Conservation (phyloP, 2,888 invertebrate genomes). For the Hypena proboscidalis region DNA sequence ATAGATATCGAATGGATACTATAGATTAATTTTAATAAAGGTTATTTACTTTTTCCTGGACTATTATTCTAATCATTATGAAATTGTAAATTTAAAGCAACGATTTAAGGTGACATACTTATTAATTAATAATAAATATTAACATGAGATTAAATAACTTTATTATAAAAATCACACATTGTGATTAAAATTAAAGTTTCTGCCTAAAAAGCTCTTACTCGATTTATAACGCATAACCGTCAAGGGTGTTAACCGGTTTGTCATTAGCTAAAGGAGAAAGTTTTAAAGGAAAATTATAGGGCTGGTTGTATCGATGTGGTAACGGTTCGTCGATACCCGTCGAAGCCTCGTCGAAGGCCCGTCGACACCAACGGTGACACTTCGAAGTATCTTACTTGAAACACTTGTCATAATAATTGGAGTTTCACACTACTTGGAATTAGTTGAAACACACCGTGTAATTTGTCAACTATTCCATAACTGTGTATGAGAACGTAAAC, state of each 20-base stretch:
- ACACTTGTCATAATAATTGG: conserved; percentile 57
- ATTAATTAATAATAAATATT: too few species aligned
- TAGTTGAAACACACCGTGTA: conserved; percentile 43
- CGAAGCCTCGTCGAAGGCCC: too few species aligned
- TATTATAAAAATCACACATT: too few species aligned
- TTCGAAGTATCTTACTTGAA: conserved; percentile 45
- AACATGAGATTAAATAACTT: too few species aligned
- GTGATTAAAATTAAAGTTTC: too few species aligned
- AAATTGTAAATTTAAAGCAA: too few species aligned
- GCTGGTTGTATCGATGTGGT: conserved; percentile 38
- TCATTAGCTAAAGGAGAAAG: conserved; percentile 9
- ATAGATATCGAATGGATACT: too few species aligned
- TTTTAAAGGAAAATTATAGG: conserved; percentile 46
- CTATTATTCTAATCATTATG: too few species aligned
- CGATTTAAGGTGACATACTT: too few species aligned
- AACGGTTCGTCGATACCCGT: conserved; percentile 9
- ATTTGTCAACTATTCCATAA: conserved; percentile 37
- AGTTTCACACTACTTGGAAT: conserved; percentile 53
- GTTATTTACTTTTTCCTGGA: too few species aligned
- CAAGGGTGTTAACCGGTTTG: neutral
- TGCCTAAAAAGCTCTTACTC: too few species aligned
- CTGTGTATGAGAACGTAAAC: conserved; percentile 15
- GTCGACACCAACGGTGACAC: conserved; percentile 40
- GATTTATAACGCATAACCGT: neutral
- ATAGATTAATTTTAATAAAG: too few species aligned